phyloP scores from a whole-genome alignment of 2,797 vertebrate species.

The Oceanodroma leucorhoa region DNA sequence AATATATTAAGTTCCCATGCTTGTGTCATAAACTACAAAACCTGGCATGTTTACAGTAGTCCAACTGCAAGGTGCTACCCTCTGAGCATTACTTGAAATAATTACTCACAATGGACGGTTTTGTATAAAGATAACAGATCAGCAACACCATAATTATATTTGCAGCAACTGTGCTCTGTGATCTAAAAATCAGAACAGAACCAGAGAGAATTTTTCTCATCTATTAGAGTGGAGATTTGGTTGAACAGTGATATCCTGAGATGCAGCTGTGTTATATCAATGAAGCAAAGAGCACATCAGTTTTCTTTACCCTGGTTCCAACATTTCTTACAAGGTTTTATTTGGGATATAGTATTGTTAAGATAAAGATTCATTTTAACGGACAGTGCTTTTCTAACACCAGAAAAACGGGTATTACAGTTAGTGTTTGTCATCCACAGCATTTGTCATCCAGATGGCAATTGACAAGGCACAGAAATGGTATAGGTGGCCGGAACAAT shows the following conservation, averaged over 20 bases:
- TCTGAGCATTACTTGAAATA: conserved; percentile 2
- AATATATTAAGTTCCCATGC: conserved; percentile 56
- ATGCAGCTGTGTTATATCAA: not conserved
- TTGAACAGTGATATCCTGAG: not conserved
- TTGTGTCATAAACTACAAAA: conserved; percentile 42
- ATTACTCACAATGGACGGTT: not conserved
- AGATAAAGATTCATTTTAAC: not conserved
- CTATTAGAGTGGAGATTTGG: not conserved
- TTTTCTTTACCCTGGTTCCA: not conserved
- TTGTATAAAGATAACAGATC: conserved; percentile 1
- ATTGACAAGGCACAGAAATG: not conserved
- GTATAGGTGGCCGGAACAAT: not conserved
- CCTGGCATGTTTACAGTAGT: conserved; percentile 49
- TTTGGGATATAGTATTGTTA: not conserved
- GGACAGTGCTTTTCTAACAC: not conserved
- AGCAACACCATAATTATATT: not conserved
- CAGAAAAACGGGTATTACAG: not conserved
- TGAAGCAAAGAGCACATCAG: not conserved
- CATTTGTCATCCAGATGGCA: not conserved
- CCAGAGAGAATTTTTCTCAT: not conserved
- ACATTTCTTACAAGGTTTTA: not conserved
- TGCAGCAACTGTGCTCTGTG: not conserved
- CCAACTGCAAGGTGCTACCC: conserved; percentile 27
- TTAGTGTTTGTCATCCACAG: not conserved
- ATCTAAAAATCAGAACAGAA: conserved; percentile 32